Evolutionary conservation across 2,888 invertebrate species (phyloP), one percentile per base, ranked within the genome.

Genomic region (Ophion obscuratus): DNA sequence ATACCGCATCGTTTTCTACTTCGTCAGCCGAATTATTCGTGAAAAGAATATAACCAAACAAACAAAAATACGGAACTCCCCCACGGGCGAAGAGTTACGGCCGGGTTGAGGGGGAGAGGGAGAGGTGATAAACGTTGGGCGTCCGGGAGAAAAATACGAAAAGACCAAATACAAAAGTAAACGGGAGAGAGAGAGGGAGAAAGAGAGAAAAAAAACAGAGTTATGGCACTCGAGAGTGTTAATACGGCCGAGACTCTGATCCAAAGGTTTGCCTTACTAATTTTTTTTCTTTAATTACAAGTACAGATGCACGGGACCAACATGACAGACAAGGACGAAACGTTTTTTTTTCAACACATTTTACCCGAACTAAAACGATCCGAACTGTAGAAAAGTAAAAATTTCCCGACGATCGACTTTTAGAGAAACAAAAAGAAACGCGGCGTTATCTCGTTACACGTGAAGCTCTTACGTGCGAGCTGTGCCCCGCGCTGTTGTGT

Each of bases 141-240:
- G 44, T 86, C 81, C 76, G 71, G 70, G 80, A 62, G 53, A 59
- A 62, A 84, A 70, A 83, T 40, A 83, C 68, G 66, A 82, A 64
- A 47, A 73, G 64, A 62, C 20, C 20, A 66, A 71, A 81, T 24
- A 75, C 31, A 27, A 76, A 76, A 64, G 24, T 81, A 70, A 70
- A 70, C 68, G 76, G 62, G 70, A 62, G 57, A 80, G 82, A 80
- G 53, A 70, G 78, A 83, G 83, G 76, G 77, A 85, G 84, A 80
- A 67, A 86, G 61, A 84, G 81, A 80, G 53, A 79, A 44, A 68
- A 68, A 79, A 62, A 80, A 85, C 83, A 85, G 83, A 87, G 88
- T 92, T 91, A 93, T 94, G 94, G 94, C 94, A 92, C 93, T 94
- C 91, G 94, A 94, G 92, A 94, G 94, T 93, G 93, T 93, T 92